phyloP scores from a whole-genome alignment of 2,113 vertebrate species.

The Lucifuga dentata region DNA sequence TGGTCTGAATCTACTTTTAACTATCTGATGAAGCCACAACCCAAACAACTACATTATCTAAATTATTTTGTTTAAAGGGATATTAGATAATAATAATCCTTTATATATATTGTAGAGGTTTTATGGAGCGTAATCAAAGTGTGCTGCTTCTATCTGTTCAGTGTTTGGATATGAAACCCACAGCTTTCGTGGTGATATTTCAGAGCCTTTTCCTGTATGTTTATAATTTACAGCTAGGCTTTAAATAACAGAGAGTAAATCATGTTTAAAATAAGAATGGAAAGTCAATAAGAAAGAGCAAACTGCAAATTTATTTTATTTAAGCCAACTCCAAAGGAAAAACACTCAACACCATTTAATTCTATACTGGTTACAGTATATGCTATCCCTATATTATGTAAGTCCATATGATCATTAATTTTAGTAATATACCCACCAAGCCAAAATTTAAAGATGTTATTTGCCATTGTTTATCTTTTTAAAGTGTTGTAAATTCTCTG shows the following conservation, averaged over 20 bases:
- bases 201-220: slow-evolving; percentile 27
- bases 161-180: slow-evolving; percentile 35
- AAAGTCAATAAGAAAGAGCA: slow-evolving; percentile 40
- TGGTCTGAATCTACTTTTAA: slow-evolving; percentile 40
- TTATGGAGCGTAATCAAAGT: slow-evolving; percentile 49
- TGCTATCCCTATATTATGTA: neutral
- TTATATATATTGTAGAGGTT: slow-evolving; percentile 24
- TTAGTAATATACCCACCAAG: too few species aligned
- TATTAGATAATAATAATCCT: slow-evolving; percentile 47
- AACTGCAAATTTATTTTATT: slow-evolving; percentile 2
- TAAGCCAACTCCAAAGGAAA: slow-evolving; percentile 1
- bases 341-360: slow-evolving; percentile 12
- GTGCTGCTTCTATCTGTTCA: slow-evolving; percentile 40
- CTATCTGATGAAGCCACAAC: slow-evolving; percentile 52
- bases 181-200: slow-evolving; percentile 33
- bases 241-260: slow-evolving; percentile 39
- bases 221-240: slow-evolving; percentile 54
- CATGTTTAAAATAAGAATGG: slow-evolving; percentile 33
- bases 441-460: neutral
- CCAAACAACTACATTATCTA: slow-evolving; percentile 46
- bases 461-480: slow-evolving; percentile 23
- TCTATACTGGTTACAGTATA: neutral
- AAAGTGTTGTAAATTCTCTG: slow-evolving; percentile 12
- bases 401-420: too few species aligned
- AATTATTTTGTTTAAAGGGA: slow-evolving; percentile 50